Base-by-base conservation (phyloP, 2,113 vertebrate genomes). In the Illadopsis cleaveri region DNA sequence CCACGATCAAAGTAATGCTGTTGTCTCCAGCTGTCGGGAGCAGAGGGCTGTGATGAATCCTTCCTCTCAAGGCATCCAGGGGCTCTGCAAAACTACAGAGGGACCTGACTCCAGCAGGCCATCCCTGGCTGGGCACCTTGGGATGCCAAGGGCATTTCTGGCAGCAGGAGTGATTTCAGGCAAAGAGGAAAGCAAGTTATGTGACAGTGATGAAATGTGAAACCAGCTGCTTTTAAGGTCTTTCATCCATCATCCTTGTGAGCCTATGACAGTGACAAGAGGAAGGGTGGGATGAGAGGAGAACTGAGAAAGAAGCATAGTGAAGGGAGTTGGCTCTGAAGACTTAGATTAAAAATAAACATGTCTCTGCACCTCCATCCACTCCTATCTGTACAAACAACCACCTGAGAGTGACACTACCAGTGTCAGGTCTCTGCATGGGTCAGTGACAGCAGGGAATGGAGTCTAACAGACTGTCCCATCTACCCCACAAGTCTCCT, bases 161-260 rank as follows among this genome's bases (percentile, higher is more conserved):
- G 91, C 86, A 93, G 86, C 64, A 44, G 58, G 58, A 90, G 50
- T 0, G 1, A 77, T 71, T 89, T 87, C 87, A 75, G 84, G 51
- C 58, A 71, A 81, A 84, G 68, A 89, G 80, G 69, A 77, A 77
- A 94, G 72, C 12, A 4, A 93, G 73, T 70, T 90, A 58, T 70
- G 47, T 93, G 94, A 94, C 96, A 93, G 37, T 94, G 94, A 96
- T 92, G 68, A 91, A 97, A 93, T 48, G 80, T 86, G 94, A 96
- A 97, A 89, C 54, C 89, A 90, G 82, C 64, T 91, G 80, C 93
- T 96, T 93, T 81, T 90, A 93, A 94, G 92, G 95, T 38, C 83
- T 94, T 94, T 86, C 93, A 97, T 97, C 95, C 76, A 91, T 97
- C 95, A 97, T 92, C 80, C 82, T 83, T 78, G 86, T 58, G 76